phyloP scores from a whole-genome alignment of 92 coral and sea anemone species.

The Ricordea florida region DNA sequence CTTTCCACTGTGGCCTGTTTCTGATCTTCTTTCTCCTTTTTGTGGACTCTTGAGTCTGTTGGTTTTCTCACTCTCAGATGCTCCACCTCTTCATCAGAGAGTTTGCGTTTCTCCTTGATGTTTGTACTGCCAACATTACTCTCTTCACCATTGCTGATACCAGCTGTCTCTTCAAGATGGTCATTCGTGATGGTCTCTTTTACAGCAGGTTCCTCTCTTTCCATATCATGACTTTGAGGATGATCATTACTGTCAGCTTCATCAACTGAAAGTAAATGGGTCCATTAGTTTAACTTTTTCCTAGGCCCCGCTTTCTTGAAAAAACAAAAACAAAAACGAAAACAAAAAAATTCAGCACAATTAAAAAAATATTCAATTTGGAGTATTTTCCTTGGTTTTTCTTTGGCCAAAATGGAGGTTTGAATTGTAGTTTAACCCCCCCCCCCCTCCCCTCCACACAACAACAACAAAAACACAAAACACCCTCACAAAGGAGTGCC shows the following conservation, averaged over 20 bases:
- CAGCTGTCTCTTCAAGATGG: background rate
- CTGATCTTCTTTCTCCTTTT: no score
- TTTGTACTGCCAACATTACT: background rate
- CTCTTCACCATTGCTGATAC: background rate
- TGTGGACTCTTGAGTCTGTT: no score
- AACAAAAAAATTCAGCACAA: background rate
- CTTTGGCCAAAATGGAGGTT: no score
- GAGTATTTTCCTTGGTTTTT: background rate
- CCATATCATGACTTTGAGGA: background rate
- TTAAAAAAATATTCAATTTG: background rate
- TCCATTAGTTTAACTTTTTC: no score
- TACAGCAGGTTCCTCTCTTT: background rate
- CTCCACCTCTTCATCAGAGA: slow-evolving; percentile 26
- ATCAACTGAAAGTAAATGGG: no score
- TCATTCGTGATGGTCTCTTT: background rate
- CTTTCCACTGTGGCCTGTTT: background rate
- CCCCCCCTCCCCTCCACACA: no score
- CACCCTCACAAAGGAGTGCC: no score
- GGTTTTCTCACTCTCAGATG: slow-evolving; percentile 25
- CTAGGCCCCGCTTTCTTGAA: background rate
- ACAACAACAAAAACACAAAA: no score
- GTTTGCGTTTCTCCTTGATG: background rate
- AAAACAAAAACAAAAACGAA: background rate
- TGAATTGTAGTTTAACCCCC: no score
- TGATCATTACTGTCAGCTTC: background rate